Conservation (phyloP, 2,797 vertebrate genomes). For the Galagoides demidoff region DNA sequence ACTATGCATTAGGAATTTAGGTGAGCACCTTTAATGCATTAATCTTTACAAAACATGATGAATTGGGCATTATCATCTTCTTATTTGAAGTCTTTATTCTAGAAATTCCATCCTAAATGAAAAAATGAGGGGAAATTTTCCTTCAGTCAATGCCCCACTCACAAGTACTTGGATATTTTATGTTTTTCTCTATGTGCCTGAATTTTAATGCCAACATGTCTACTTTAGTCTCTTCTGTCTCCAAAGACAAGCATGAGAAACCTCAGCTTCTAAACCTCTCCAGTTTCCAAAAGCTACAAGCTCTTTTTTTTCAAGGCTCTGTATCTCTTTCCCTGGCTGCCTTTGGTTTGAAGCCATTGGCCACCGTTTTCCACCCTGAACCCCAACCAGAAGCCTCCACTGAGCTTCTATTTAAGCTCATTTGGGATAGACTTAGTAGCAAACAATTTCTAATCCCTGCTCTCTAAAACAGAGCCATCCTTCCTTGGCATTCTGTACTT, state of each 20-base stretch:
- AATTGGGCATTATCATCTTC: background rate
- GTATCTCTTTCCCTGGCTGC: background rate
- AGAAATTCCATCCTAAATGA: constrained; percentile 6
- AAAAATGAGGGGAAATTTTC: background rate
- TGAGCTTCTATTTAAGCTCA: background rate
- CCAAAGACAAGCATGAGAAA: background rate
- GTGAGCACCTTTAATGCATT: background rate
- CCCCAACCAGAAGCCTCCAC: background rate
- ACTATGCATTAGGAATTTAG: background rate
- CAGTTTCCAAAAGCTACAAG: background rate
- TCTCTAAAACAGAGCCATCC: background rate
- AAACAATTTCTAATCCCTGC: background rate
- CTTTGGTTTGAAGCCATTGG: background rate
- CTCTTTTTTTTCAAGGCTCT: background rate
- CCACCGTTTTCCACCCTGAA: background rate
- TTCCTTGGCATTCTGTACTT: constrained; percentile 11
- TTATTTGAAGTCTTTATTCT: background rate
- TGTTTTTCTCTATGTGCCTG: background rate
- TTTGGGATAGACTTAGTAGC: background rate
- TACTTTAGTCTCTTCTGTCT: background rate
- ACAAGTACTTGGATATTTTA: background rate
- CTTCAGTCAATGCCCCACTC: background rate
- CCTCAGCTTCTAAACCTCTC: background rate
- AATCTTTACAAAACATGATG: constrained; percentile 29
- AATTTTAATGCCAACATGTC: background rate